A percentile compares a stretch with the other conserved stretches of the same genome.
These are phyloP conservation scores for Apotomis capreana DNA, from an alignment of 2,888 invertebrate species.

Conservation along the genomic window DNA sequence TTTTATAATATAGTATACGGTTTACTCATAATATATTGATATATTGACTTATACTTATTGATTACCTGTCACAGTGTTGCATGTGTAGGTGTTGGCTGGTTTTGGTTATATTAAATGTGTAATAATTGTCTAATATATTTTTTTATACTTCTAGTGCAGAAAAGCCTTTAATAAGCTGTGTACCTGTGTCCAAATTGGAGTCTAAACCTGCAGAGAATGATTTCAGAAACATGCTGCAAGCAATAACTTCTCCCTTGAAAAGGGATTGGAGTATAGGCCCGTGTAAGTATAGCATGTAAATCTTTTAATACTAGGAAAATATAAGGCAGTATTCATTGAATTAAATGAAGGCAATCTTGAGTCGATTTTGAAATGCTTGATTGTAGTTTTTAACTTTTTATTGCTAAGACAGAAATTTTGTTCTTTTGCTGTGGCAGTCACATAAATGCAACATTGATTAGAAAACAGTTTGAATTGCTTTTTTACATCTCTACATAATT, in stretches of 20 bases:
- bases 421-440: background rate
- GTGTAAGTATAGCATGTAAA: slow-evolving; percentile 41
- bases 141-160: slow-evolving; percentile 41
- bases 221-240: slow-evolving; percentile 35
- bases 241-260: slow-evolving; percentile 41
- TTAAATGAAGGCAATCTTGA: background rate
- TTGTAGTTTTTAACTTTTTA: background rate
- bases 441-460: background rate
- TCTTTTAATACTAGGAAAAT: background rate
- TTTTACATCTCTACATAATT: background rate
- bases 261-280: slow-evolving; percentile 43
- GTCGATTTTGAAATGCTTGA: background rate
- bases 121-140: slow-evolving; percentile 26
- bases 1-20: background rate
- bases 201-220: slow-evolving; percentile 34
- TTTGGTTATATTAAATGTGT: slow-evolving; percentile 6
- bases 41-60: background rate
- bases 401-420: too few species aligned
- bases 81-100: slow-evolving; percentile 10
- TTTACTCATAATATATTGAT: background rate
- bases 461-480: background rate
- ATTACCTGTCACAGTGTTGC: slow-evolving; percentile 19
- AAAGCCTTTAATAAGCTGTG: slow-evolving; percentile 42
- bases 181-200: slow-evolving; percentile 43
- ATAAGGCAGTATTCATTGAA: background rate